Percentiles rank a stretch among this genome's conserved stretches.
Conservation (phyloP, 2,113 vertebrate species). For the Erythrolamprus reginae region DNA sequence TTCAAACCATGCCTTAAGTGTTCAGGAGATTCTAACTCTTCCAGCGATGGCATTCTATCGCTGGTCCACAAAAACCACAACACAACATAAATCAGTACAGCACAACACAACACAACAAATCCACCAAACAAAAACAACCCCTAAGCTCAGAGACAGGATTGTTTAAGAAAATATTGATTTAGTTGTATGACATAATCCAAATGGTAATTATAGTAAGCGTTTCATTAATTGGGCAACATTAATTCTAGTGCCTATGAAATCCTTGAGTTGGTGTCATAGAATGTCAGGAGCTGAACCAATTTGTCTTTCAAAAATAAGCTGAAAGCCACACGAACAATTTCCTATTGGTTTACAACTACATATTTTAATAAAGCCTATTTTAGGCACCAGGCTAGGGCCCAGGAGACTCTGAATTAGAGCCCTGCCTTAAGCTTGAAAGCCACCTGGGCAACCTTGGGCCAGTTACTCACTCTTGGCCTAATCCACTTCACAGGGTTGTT, state of each 20-base stretch:
- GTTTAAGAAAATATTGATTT: constrained; percentile 60
- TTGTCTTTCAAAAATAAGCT: neutral
- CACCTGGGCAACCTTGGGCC: neutral
- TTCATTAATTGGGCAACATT: constrained; percentile 29
- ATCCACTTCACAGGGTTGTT: neutral
- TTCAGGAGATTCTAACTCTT: constrained; percentile 59
- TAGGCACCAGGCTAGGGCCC: neutral
- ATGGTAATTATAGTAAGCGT: constrained; percentile 48
- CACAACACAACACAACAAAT: neutral
- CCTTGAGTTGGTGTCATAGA: neutral
- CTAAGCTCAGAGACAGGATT: constrained; percentile 43
- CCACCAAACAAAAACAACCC: constrained; percentile 34
- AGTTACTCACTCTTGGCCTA: neutral
- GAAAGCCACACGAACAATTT: neutral
- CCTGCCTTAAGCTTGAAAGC: neutral
- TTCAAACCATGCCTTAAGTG: constrained; percentile 66
- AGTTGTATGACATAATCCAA: constrained; percentile 36
- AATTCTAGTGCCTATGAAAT: neutral
- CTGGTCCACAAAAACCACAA: constrained; percentile 15
- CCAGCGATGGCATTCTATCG: constrained; percentile 55
- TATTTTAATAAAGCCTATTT: neutral
- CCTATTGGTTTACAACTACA: neutral
- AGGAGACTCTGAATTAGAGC: neutral
- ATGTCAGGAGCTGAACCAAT: constrained; percentile 10
- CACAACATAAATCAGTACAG: no score